Evolutionary conservation across 2,888 invertebrate genomes (phyloP).

Genomic region (Adela reaumurella): DNA sequence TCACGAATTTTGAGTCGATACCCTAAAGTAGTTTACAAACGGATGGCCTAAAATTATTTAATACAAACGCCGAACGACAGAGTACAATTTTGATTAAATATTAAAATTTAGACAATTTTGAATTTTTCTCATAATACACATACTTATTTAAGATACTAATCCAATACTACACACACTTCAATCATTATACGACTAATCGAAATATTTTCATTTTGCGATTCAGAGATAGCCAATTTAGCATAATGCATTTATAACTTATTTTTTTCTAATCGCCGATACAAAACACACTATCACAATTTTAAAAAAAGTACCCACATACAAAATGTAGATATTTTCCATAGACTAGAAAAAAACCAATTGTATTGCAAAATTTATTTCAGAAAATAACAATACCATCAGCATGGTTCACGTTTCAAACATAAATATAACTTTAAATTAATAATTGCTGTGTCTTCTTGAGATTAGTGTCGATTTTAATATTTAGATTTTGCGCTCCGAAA

Average conservation of each 20-base stretch:
- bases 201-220: too few relatives aligned
- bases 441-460: neutral
- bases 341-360: neutral
- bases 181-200: too few relatives aligned
- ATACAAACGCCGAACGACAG: neutral
- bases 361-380: neutral
- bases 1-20: neutral
- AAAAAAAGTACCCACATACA: neutral
- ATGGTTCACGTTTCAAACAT: neutral
- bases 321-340: neutral
- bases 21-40: neutral
- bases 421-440: too few relatives aligned
- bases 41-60: neutral
- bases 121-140: neutral
- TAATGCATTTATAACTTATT: neutral
- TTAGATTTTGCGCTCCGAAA: neutral
- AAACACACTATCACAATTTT: neutral
- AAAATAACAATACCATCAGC: neutral
- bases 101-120: neutral
- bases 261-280: neutral
- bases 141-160: neutral
- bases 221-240: neutral
- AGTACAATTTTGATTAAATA: neutral
- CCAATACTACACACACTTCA: too few relatives aligned
- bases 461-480: neutral